Percentiles rank a stretch among this genome's conserved stretches.
phyloP scores from a whole-genome alignment of 2,113 vertebrate species.

The Turdus rufiventris region DNA sequence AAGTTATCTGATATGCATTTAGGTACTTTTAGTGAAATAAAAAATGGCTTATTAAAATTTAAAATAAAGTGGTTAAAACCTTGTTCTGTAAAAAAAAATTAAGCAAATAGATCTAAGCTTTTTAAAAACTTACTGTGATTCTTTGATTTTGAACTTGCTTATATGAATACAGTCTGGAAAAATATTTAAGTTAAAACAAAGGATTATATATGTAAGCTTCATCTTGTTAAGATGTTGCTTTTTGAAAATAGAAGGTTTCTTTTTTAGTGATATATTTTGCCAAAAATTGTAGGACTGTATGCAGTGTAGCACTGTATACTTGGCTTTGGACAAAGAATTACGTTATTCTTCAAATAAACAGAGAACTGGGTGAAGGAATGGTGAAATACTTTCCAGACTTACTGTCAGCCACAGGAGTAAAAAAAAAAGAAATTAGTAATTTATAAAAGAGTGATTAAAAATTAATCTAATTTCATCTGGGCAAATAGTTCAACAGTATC shows the following conservation, averaged over 20 bases:
- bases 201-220: not conserved
- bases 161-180: not conserved
- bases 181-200: not conserved
- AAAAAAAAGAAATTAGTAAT: not conserved
- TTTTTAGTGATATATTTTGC: not conserved
- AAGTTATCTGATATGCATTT: not conserved
- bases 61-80: not conserved
- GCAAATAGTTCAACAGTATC: not conserved
- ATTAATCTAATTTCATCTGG: not conserved
- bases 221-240: not conserved
- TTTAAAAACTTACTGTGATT: not conserved
- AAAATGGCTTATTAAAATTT: not conserved
- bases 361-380: not conserved
- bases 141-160: not conserved
- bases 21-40: not conserved
- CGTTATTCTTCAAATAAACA: constrained; percentile 22
- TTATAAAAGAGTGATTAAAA: not conserved
- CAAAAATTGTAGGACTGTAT: not conserved
- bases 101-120: not conserved
- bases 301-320: not conserved
- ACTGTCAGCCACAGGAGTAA: not conserved
- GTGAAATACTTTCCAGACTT: constrained; percentile 25
- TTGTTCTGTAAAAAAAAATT: not conserved
- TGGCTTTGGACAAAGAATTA: not conserved
- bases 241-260: not conserved